These are phyloP conservation scores for Artemia sp. DNA, from an alignment of 2,888 invertebrate genomes.

Conservation along the genomic window DNA sequence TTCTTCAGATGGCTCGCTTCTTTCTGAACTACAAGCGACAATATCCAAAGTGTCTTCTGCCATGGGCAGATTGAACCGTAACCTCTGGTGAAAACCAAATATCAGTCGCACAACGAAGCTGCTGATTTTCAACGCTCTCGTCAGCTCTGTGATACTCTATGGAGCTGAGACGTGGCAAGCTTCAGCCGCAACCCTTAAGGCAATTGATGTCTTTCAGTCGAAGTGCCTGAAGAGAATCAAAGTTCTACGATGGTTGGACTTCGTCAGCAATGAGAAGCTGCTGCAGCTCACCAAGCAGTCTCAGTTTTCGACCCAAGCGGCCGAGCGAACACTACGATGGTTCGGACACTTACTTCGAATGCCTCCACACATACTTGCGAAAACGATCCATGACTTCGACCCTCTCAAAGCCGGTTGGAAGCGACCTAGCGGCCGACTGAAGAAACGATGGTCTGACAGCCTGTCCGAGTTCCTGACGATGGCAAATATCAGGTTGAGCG, in stretches of 20 bases:
- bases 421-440: neutral
- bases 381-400: too few relatives aligned
- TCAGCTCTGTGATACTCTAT: too few relatives aligned
- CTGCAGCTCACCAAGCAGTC: neutral
- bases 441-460: neutral
- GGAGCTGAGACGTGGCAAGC: too few relatives aligned
- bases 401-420: slow-evolving; percentile 13
- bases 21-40: too few relatives aligned
- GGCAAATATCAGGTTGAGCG: too few relatives aligned
- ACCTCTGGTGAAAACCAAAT: neutral
- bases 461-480: neutral
- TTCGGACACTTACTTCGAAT: too few relatives aligned
- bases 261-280: slow-evolving; percentile 7
- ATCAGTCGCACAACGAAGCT: neutral
- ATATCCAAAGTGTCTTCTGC: too few relatives aligned
- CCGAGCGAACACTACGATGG: too few relatives aligned
- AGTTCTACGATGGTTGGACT: neutral
- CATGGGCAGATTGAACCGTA: neutral
- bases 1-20: too few relatives aligned
- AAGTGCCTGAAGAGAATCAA: neutral
- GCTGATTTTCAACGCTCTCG: slow-evolving; percentile 6
- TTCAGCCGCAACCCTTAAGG: too few relatives aligned
- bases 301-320: neutral
- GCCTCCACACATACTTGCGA: too few relatives aligned
- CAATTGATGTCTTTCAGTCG: too few relatives aligned